These are phyloP conservation scores for Megastigmus dorsalis DNA, from an alignment of 2,888 invertebrate genomes.

Conservation along the genomic window DNA sequence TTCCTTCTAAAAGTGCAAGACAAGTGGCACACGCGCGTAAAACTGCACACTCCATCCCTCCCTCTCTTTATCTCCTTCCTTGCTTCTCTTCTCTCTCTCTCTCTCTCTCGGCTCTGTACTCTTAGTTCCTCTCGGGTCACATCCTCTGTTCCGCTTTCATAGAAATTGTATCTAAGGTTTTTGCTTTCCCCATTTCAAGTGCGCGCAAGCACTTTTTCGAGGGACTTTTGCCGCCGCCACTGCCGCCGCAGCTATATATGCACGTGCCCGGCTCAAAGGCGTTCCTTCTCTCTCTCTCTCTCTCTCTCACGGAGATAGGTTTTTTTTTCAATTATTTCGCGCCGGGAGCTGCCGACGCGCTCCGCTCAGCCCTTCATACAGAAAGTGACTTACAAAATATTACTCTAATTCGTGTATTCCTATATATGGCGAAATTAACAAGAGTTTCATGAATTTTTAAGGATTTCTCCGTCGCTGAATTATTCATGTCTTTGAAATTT, in stretches of 20 bases:
- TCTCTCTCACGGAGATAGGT: too few species aligned
- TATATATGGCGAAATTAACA: background rate
- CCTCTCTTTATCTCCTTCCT: background rate
- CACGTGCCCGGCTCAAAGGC: too few species aligned
- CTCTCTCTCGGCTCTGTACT: background rate
- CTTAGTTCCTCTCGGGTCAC: background rate
- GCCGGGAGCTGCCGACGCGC: conserved; percentile 31
- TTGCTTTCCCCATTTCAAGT: conserved; percentile 35
- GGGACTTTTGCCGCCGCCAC: conserved; percentile 14
- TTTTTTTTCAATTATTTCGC: conserved; percentile 53
- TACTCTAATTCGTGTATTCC: conserved; percentile 29
- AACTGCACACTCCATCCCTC: background rate
- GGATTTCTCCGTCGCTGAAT: background rate
- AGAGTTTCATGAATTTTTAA: conserved; percentile 42
- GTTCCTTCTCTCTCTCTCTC: too few species aligned
- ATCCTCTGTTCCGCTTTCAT: conserved; percentile 12
- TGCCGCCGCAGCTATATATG: background rate
- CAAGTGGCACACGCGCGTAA: conserved; percentile 48
- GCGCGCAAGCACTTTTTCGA: conserved; percentile 49
- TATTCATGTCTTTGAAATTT: conserved; percentile 8
- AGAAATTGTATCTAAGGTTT: conserved; percentile 48
- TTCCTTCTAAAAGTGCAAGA: conserved; percentile 36
- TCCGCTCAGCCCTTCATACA: conserved; percentile 7
- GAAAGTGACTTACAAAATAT: conserved; percentile 45
- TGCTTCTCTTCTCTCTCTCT: background rate